Base-by-base conservation (phyloP, 2,888 invertebrate genomes). In the Exephanes ischioxanthus region DNA sequence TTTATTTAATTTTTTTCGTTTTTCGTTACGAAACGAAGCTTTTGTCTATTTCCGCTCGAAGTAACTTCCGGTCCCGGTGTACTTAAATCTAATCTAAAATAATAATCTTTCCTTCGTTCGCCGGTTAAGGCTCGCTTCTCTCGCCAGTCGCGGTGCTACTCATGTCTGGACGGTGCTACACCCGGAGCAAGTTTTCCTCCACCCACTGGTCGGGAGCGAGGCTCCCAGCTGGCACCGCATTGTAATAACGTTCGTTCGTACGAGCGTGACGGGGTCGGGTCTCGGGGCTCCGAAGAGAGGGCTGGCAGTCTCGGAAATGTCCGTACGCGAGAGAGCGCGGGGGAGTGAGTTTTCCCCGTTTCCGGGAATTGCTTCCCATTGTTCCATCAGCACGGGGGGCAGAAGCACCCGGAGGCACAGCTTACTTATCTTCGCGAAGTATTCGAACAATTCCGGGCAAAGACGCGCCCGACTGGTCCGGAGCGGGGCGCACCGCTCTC, bases 301-400 rank as follows among this genome's bases (percentile, higher is more conserved):
- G 61, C 5, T 37, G n/a, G 77, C n/a, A 67, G 73, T 33, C 71
- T 80, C 58, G 73, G 73, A 83, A 80, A 86, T 83, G 63, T 78
- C 58, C 37, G 61, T 72, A 48, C 37, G 55, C 55, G 55, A 55
- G 30, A 6, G 63, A 58, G 63, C 48, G 55, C 14, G 33, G 16
- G 63, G 76, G 66, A 19, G 33, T 66, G 77, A 86, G 80, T 78
- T 72, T 48, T 70, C 67, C 33, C 11, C 45, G n/a, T 19, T 84
- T 68, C 80, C 61, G 82, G 86, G 83, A 87, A 87, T 87, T 88
- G 78, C 86, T 85, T 82, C 80, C 84, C 84, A 86, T 88, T 87
- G 86, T 87, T 87, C 80, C 80, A 61, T 78, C 84, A 76, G 58
- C 53, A 68, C 30, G 37, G 37, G 37, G 37, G 26, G 58, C 72